A percentile compares a stretch with the other conserved stretches of the same genome.
phyloP scores from a whole-genome alignment of 2,888 invertebrate species.

The Zygogramma bicolorata region DNA sequence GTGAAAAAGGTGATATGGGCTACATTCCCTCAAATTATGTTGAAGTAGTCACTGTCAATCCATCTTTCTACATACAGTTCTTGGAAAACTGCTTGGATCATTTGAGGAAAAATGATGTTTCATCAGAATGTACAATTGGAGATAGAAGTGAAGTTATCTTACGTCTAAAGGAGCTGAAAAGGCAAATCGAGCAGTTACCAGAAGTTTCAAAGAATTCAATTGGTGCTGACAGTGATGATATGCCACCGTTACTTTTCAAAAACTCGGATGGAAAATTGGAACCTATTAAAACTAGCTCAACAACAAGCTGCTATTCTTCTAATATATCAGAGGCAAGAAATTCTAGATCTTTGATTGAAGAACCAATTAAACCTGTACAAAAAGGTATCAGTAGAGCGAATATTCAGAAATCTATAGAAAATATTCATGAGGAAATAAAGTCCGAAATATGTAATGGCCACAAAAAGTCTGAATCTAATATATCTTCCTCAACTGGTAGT shows the following conservation, averaged over 20 bases:
- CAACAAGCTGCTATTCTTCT: constrained; percentile 49
- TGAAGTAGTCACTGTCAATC: constrained; percentile 79
- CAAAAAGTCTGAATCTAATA: constrained; percentile 56
- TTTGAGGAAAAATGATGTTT: constrained; percentile 53
- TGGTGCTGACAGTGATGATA: constrained; percentile 55
- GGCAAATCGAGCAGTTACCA: constrained; percentile 69
- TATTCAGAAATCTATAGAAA: constrained; percentile 60
- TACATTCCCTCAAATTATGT: constrained; percentile 92
- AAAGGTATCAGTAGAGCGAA: constrained; percentile 53
- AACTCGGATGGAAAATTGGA: constrained; percentile 61
- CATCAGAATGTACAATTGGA: constrained; percentile 56
- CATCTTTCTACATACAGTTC: constrained; percentile 79
- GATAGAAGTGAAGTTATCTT: constrained; percentile 76
- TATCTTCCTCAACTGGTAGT: constrained; percentile 39
- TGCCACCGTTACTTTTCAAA: constrained; percentile 58
- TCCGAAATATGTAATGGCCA: constrained; percentile 53
- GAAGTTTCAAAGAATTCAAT: constrained; percentile 57
- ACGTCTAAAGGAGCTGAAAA: constrained; percentile 74
- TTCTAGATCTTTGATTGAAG: constrained; percentile 48
- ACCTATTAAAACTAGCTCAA: constrained; percentile 48
- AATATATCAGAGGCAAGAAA: constrained; percentile 45
- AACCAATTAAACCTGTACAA: constrained; percentile 57
- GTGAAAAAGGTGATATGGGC: constrained; percentile 84
- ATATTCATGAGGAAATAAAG: constrained; percentile 59
- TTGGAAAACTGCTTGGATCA: constrained; percentile 77